Evolutionary conservation across 1,140 invertebrate genomes (phyloP), one percentile per base, ranked within the genome.

Genomic region (Aphaenogaster rudis): DNA sequence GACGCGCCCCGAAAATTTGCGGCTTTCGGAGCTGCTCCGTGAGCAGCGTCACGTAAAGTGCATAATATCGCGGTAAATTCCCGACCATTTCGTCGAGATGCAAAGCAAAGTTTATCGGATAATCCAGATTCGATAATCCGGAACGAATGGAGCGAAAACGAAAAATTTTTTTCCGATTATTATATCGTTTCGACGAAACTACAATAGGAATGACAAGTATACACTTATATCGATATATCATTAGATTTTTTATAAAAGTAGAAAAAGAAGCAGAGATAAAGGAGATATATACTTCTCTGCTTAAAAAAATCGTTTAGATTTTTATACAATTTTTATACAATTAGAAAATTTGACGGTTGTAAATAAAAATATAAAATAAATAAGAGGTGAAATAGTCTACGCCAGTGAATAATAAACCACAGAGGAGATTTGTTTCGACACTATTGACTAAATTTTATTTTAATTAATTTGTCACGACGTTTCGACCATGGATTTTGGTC

Each of bases 1-100:
- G 50, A 81, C 39, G 48, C 79, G 33, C 79, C 66, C 66, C 52
- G 39, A 28, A 71, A 81, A 81, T 81, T 81, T 81, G 71, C 7
- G 48, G 36, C 7, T 67, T 59, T 21, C 48, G 28, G 21, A 48
- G 33, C 48, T 28, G 13, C 28, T 77, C 36, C 33, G 33, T 66
- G 7, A 28, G 28, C 28, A 28, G 28, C 28, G 28, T 28, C 28
- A 28, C 9, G 13, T 80, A 13, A 59, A 59, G 28, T 28, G 28
- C 28, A 28, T 28, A 28, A 28, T 28, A 50, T 36, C 17, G 57
- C 59, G 8, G 7, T 36, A 45, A 42, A 79, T 79, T 48, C 11
- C 9, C n/a, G 6, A 77, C 6, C n/a, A 2, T 79, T 21, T 48
- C 2, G 7, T 13, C 48, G n/a, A 17, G 6, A 45, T 3, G 17